Evolutionary conservation across 2,797 vertebrate genomes (phyloP).

Genomic region (Esox lucius): DNA sequence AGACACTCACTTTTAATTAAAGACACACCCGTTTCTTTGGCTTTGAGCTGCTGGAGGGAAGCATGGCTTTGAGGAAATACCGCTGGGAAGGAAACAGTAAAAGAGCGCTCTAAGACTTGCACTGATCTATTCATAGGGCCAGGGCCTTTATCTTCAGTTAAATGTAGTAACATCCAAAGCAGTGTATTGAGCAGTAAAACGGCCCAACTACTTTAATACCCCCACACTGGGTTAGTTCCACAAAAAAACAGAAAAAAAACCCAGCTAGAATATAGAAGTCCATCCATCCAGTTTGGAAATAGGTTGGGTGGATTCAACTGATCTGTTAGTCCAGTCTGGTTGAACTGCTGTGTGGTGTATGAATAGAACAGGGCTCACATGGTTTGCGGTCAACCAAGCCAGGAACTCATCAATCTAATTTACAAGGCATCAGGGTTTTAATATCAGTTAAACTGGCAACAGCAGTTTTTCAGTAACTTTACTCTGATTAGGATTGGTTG

Average conservation of each 20-base stretch:
- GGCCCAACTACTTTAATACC: not conserved
- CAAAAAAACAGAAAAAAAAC: not conserved
- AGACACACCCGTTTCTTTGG: not conserved
- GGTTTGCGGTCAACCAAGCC: not conserved
- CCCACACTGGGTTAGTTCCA: not conserved
- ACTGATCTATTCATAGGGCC: not conserved
- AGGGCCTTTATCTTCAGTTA: constrained; percentile 6
- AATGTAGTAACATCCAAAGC: not conserved
- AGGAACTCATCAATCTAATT: not conserved
- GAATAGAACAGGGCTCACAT: not conserved
- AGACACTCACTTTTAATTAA: not conserved
- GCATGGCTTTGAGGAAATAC: not conserved
- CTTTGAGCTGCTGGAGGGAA: constrained; percentile 1
- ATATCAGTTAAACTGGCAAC: not conserved
- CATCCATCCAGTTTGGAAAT: not conserved
- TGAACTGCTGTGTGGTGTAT: not conserved
- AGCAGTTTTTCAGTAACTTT: not conserved
- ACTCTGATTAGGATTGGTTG: not conserved
- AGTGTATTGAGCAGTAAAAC: not conserved
- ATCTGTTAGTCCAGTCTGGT: not conserved
- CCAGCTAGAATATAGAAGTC: not conserved
- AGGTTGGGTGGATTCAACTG: not conserved
- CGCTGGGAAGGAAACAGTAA: not conserved
- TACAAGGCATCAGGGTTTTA: not conserved
- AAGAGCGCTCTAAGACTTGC: not conserved